phyloP scores from a whole-genome alignment of 2,888 invertebrate genomes.

The Nycteola revayana region DNA sequence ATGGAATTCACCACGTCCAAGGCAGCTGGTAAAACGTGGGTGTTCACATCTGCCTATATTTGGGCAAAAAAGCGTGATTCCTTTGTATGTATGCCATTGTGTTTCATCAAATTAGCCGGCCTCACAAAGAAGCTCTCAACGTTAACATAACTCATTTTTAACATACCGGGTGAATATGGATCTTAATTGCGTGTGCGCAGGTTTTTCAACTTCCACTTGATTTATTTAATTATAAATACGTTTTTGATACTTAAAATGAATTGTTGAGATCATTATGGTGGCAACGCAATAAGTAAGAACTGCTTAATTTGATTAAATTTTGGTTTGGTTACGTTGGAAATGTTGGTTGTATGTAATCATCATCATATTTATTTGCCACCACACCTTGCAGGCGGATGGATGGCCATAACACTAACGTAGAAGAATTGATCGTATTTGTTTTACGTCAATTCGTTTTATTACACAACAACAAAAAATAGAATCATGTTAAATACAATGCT shows the following conservation, averaged over 20 bases:
- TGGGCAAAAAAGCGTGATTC: background rate
- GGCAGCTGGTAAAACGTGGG: constrained; percentile 2
- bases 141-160: constrained; percentile 22
- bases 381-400: too few relatives aligned
- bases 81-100: constrained; percentile 2
- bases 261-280: background rate
- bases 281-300: constrained; percentile 20
- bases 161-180: constrained; percentile 8
- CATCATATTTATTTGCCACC: too few relatives aligned
- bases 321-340: too few relatives aligned
- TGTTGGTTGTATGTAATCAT: too few relatives aligned
- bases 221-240: constrained; percentile 29
- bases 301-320: constrained; percentile 3
- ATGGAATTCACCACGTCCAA: constrained; percentile 30
- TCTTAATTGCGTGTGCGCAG: constrained; percentile 11
- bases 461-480: too few relatives aligned
- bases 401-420: too few relatives aligned
- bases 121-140: constrained; percentile 6
- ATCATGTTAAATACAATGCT: too few relatives aligned
- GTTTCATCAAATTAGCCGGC: constrained; percentile 38
- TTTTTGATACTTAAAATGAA: constrained; percentile 17
- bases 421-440: too few relatives aligned
- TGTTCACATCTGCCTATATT: constrained; percentile 4
- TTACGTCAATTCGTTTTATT: too few relatives aligned
- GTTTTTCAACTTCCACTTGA: constrained; percentile 21